Evolutionary conservation across 2,888 invertebrate species (phyloP).

Genomic region (Corbicula japonica): DNA sequence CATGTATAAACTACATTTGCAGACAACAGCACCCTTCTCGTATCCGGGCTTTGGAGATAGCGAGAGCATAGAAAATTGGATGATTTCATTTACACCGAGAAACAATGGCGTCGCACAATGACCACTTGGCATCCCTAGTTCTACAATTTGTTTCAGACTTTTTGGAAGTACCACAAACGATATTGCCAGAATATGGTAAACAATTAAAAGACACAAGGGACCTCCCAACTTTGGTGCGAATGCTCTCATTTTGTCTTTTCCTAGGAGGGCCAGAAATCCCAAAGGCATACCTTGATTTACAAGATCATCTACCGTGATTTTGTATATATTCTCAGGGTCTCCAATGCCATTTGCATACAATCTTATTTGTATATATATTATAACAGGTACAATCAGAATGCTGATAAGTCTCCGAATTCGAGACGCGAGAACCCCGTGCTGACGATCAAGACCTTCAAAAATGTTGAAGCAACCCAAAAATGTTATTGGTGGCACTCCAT

Average conservation of each 20-base stretch:
- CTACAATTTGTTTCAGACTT: constrained; percentile 22
- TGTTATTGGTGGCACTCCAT: constrained; percentile 8
- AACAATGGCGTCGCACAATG: constrained; percentile 10
- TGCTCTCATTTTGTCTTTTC: not conserved
- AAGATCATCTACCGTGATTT: not conserved
- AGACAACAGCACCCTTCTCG: not conserved
- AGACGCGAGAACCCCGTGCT: not conserved
- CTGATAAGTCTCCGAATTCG: not conserved
- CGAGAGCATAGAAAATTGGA: not conserved
- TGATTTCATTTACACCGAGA: constrained; percentile 16
- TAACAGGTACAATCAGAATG: not conserved
- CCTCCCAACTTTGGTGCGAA: constrained; percentile 22
- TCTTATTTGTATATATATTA: not conserved
- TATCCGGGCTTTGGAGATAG: constrained; percentile 14
- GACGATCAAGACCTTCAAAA: not conserved
- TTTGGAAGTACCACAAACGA: constrained; percentile 16
- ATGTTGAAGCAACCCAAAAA: not conserved
- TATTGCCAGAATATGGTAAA: not conserved
- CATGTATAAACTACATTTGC: constrained; percentile 4
- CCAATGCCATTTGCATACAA: not conserved
- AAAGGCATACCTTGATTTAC: constrained; percentile 1
- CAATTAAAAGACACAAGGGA: not conserved
- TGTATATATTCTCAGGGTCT: not conserved
- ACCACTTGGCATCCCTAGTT: constrained; percentile 10
- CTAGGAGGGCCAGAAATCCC: not conserved